Evolutionary conservation across 1,140 invertebrate genomes (phyloP).

Genomic region (Asobara japonica): DNA sequence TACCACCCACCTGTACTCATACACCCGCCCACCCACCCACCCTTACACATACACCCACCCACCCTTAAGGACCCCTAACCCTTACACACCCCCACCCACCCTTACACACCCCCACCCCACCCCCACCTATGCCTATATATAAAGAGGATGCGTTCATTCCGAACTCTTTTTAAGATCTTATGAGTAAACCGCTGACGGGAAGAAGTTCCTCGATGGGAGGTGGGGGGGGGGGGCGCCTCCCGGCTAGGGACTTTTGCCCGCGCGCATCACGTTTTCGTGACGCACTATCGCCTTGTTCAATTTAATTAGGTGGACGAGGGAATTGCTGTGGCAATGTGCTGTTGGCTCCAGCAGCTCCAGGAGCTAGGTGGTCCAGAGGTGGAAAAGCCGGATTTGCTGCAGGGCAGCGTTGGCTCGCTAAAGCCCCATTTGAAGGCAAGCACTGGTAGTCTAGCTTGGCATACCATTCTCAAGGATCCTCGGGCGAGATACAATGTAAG

Average conservation of each 20-base stretch:
- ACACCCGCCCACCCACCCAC: no score
- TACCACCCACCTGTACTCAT: no score
- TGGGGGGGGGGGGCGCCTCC: no score
- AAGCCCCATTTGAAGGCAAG: slow-evolving; percentile 67
- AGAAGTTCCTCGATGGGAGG: no score
- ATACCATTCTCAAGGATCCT: slow-evolving; percentile 74
- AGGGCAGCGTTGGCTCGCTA: slow-evolving; percentile 78
- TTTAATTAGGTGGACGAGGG: slow-evolving; percentile 77
- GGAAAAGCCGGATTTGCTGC: slow-evolving; percentile 83
- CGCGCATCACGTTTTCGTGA: not conserved
- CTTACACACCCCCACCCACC: no score
- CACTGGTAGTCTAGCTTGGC: slow-evolving; percentile 72
- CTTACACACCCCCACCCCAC: no score
- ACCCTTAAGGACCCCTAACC: no score
- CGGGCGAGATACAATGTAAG: slow-evolving; percentile 83
- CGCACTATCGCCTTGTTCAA: not conserved
- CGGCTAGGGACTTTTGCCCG: not conserved
- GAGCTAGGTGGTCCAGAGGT: slow-evolving; percentile 82
- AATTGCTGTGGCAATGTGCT: slow-evolving; percentile 84
- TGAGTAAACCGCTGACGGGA: no score
- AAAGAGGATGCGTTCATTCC: no score
- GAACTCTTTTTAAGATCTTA: no score
- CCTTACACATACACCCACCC: no score
- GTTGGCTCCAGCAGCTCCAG: slow-evolving; percentile 82
- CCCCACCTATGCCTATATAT: no score